Base-by-base conservation (phyloP, 2,113 vertebrate species). In the Ammodramus savannarum region DNA sequence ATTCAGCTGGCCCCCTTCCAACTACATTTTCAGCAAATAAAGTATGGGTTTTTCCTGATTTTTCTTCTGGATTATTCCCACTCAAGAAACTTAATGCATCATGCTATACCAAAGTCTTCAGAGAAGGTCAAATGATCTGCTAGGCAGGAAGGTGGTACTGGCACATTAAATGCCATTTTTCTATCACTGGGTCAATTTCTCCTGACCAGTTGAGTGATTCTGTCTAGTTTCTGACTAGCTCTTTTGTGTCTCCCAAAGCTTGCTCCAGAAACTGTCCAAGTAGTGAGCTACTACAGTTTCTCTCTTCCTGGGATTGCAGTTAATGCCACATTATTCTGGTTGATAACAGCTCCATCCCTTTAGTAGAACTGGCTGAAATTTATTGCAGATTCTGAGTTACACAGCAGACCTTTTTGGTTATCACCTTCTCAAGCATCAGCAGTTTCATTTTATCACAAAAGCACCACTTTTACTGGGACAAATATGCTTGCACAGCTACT, bases 11-110 rank as follows among this genome's bases (percentile, higher is more conserved):
- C 2, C 54, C 29, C 2, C 11, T 36, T 75, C 32, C 23, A 31
- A 8, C 17, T 14, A 22, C 38, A 20, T 12, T 51, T 89, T 91
- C 75, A 83, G 43, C 3, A 85, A 78, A 62, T 66, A 36, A 72
- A 43, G 2, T 16, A 18, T 13, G 1, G 2, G 0, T 0, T 3
- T 46, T 13, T 16, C 19, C 34, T 55, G 6, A 2, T 46, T 80
- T 66, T 1, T 13, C 9, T 78, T 26, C 11, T 23, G 9, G 7
- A 1, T 81, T 86, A 21, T 79, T 49, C 9, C 4, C 4, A 36
- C 68, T 71, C 52, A 63, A 46, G 16, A 34, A 86, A 51, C 17
- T 29, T 72, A 41, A 26, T 38, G 11, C 4, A 38, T 29, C 31
- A 20, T 26, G 11, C 7, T 38, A 10, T 79, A 68, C 4, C 34